phyloP scores from a whole-genome alignment of 2,888 invertebrate genomes.

The Leucania comma region DNA sequence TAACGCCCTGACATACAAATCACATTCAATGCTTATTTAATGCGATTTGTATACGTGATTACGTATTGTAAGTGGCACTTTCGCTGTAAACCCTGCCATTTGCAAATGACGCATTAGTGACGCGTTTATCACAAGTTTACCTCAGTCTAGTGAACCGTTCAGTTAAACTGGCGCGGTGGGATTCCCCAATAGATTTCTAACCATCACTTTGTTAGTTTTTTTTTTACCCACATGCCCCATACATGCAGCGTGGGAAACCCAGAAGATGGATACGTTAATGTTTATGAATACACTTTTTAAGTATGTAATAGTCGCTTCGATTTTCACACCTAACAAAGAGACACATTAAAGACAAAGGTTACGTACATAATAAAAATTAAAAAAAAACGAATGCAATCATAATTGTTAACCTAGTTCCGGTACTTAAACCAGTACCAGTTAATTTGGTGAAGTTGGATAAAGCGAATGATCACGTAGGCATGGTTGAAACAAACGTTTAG shows the following conservation, averaged over 20 bases:
- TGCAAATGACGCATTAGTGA: conserved; percentile 53
- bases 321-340: conserved; percentile 46
- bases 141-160: conserved; percentile 26
- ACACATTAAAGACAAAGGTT: conserved; percentile 42
- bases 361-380: conserved; percentile 33
- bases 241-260: conserved; percentile 52
- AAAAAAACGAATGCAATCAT: conserved; percentile 43
- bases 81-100: conserved; percentile 23
- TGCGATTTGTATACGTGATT: neutral
- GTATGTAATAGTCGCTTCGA: conserved; percentile 14
- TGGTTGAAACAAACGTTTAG: conserved; percentile 15
- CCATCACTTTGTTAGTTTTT: conserved; percentile 47
- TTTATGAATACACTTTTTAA: conserved; percentile 13
- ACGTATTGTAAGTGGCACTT: conserved; percentile 40
- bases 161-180: conserved; percentile 40
- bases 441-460: conserved; percentile 28
- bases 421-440: conserved; percentile 30
- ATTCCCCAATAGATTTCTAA: conserved; percentile 56
- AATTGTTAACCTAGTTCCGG: conserved; percentile 49
- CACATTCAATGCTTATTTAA: neutral
- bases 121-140: conserved; percentile 36
- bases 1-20: conserved; percentile 13
- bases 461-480: conserved; percentile 20
- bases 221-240: conserved; percentile 28
- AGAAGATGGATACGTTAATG: conserved; percentile 12